phyloP scores from a whole-genome alignment of 2,113 vertebrate species.

The Epinephelus cyanopodus region DNA sequence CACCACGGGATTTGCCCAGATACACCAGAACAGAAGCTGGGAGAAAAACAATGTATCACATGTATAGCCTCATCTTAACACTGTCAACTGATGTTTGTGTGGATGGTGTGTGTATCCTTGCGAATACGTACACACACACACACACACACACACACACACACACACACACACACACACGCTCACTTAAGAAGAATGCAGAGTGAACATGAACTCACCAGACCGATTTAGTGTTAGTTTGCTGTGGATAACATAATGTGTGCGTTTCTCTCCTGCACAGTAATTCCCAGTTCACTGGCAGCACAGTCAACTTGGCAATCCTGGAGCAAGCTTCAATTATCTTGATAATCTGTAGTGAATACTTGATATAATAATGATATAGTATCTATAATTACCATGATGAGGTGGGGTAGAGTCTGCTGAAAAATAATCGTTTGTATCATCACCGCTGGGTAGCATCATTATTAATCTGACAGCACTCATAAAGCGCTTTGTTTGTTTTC shows the following conservation, averaged over 20 bases:
- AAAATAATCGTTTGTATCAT: conserved; percentile 79
- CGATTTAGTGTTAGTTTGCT: conserved; percentile 12
- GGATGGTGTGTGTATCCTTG: conserved; percentile 36
- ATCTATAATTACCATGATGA: conserved; percentile 84
- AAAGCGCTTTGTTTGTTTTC: conserved; percentile 78
- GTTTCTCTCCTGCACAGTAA: conserved; percentile 49
- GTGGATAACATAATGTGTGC: conserved; percentile 36
- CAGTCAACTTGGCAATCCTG: conserved; percentile 62
- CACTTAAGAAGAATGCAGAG: conserved; percentile 25
- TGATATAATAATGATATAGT: conserved; percentile 82
- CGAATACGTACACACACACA: not conserved
- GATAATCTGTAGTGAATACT: conserved; percentile 81
- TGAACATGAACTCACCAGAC: conserved; percentile 37
- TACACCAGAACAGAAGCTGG: conserved; percentile 72
- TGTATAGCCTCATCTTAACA: conserved; percentile 72
- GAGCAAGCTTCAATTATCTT: conserved; percentile 79
- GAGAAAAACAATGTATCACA: conserved; percentile 77
- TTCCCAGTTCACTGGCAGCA: conserved; percentile 63
- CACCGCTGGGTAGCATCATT: conserved; percentile 76
- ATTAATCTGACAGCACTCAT: conserved; percentile 82
- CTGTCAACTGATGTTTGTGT: conserved; percentile 65
- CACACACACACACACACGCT: conserved; percentile 10
- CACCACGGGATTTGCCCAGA: conserved; percentile 82
- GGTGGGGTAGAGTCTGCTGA: conserved; percentile 69
- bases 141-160: conserved; percentile 2